Conservation (phyloP, 2,113 vertebrate species). For the Macquaria australasica region DNA sequence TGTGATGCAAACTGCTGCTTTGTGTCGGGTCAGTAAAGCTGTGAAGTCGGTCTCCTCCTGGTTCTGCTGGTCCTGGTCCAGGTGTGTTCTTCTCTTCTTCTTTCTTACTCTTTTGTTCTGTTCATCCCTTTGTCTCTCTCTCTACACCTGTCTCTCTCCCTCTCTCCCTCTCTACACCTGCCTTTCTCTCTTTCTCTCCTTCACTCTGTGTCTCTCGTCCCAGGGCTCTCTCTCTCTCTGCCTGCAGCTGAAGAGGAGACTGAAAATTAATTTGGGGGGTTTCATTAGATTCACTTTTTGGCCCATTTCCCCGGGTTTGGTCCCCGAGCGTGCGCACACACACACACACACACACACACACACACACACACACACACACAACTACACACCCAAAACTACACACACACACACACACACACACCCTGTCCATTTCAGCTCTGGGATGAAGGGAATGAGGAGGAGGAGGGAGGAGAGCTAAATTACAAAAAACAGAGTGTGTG, state of each 20-base stretch:
- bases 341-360: slow-evolving; percentile 20
- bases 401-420: slow-evolving; percentile 20
- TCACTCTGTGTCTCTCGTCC: slow-evolving; percentile 1
- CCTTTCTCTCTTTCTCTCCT: slow-evolving; percentile 1
- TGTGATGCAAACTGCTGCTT: no score
- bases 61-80: neutral
- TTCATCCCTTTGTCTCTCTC: slow-evolving; percentile 16
- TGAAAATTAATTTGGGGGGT: slow-evolving; percentile 82
- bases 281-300: slow-evolving; percentile 85
- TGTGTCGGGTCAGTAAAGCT: no score
- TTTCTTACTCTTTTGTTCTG: slow-evolving; percentile 1
- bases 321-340: slow-evolving; percentile 65
- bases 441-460: slow-evolving; percentile 45
- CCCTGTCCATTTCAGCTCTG: slow-evolving; percentile 46
- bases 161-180: no score
- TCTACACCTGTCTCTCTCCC: neutral
- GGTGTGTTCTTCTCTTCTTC: neutral
- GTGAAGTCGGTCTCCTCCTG: no score
- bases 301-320: slow-evolving; percentile 81
- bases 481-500: slow-evolving; percentile 20
- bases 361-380: slow-evolving; percentile 33
- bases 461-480: slow-evolving; percentile 24
- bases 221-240: slow-evolving; percentile 35
- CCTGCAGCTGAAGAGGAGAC: slow-evolving; percentile 82
- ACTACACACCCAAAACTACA: slow-evolving; percentile 17